Evolutionary conservation across 2,888 invertebrate genomes (phyloP).

Genomic region (Zygaena filipendulae): DNA sequence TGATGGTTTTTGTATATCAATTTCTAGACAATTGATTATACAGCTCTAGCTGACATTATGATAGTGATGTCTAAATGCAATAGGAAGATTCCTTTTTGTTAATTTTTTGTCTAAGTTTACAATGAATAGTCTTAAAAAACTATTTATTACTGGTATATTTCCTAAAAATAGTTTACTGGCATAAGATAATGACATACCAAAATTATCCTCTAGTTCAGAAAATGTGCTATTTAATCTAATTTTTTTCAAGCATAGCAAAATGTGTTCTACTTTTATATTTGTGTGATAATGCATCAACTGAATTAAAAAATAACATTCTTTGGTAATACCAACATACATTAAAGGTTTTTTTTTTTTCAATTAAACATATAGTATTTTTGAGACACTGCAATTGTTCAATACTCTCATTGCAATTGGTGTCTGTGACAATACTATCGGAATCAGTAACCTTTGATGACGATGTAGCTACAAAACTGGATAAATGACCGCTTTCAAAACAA

Average conservation of each 20-base stretch:
- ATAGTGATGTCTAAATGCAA: slow-evolving; percentile 22
- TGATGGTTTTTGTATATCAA: slow-evolving; percentile 30
- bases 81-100: slow-evolving; percentile 17
- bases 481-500: slow-evolving; percentile 11
- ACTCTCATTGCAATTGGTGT: no score
- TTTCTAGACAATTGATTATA: slow-evolving; percentile 33
- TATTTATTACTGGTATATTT: slow-evolving; percentile 15
- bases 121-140: slow-evolving; percentile 18
- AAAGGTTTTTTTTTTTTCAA: slow-evolving; percentile 13
- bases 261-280: slow-evolving; percentile 9
- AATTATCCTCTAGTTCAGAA: slow-evolving; percentile 4
- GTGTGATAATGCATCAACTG: slow-evolving; percentile 5
- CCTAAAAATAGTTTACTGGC: slow-evolving; percentile 15
- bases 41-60: slow-evolving; percentile 16
- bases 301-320: slow-evolving; percentile 2
- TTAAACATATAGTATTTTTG: slow-evolving; percentile 10
- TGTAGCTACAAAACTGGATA: no score
- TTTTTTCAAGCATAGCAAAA: slow-evolving; percentile 11
- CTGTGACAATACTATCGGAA: no score
- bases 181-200: no score
- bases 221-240: slow-evolving; percentile 5
- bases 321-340: slow-evolving; percentile 12
- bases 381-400: slow-evolving; percentile 8
- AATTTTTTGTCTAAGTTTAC: slow-evolving; percentile 13
- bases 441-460: no score